These are phyloP conservation scores for Dioctria rufipes DNA, from an alignment of 2,888 invertebrate species.

Conservation along the genomic window DNA sequence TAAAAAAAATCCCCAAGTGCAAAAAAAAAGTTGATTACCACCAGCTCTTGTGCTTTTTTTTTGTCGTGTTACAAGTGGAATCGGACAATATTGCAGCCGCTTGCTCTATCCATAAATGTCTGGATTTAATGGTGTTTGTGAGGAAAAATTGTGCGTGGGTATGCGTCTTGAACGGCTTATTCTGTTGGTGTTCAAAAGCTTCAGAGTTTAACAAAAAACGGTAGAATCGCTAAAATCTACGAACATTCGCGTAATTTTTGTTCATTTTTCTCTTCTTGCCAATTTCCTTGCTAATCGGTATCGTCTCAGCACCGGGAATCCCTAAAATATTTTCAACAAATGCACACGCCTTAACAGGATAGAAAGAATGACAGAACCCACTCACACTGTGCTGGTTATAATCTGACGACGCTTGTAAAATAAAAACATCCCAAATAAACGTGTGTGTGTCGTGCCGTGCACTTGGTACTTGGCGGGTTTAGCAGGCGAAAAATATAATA, in stretches of 20 bases:
- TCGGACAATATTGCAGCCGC: neutral
- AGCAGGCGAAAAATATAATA: neutral
- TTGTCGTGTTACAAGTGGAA: slow-evolving; percentile 3
- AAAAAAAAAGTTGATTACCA: neutral
- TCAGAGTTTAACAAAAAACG: neutral
- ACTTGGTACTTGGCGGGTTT: neutral
- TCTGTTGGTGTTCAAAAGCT: neutral
- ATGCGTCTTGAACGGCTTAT: neutral
- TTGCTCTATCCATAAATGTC: neutral
- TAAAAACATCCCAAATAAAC: too few species aligned
- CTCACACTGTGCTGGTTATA: neutral
- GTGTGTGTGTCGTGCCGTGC: neutral
- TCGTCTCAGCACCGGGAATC: too few species aligned
- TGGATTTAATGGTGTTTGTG: neutral
- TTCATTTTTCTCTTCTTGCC: too few species aligned
- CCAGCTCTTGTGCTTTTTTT: slow-evolving; percentile 2
- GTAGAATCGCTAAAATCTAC: neutral
- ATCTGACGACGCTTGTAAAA: too few species aligned
- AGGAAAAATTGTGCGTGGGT: neutral
- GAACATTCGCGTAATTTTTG: too few species aligned
- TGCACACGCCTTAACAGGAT: slow-evolving; percentile 38
- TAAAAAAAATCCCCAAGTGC: neutral
- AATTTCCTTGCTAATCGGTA: too few species aligned
- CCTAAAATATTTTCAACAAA: slow-evolving; percentile 8
- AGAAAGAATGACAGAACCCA: slow-evolving; percentile 43